Evolutionary conservation across 2,888 invertebrate species (phyloP), one percentile per base, ranked within the genome.

Genomic region (Phlogophora meticulosa): DNA sequence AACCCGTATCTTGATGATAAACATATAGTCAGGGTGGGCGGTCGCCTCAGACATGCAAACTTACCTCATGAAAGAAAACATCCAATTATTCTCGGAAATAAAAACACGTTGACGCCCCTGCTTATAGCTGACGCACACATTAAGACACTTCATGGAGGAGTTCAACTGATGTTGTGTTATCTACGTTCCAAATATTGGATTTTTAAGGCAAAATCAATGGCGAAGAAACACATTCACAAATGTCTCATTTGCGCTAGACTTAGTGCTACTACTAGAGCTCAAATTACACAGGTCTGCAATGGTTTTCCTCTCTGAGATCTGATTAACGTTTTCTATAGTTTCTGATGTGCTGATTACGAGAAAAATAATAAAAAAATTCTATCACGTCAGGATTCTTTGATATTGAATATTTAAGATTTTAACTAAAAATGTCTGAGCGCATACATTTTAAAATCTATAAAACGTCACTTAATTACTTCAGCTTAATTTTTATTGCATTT

Each of bases 31-130:
- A 38, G 53, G 53, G 51, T 36, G 51, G 34, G 53, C 38, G 24
- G 53, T 40, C 38, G 38, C 38, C 36, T 53, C 15, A 53, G 38
- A 38, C n/a, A 53, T n/a, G 34, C 38, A 38, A 53, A 38, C 38
- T 15, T 24, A 53, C 11, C 38, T n/a, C 24, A 24, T 38, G 11
- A 20, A 9, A 51, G 32, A 13, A 49, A 49, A n/a, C n/a, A 49
- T 49, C 32, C 32, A 32, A 32, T 49, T 4, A 32, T 49, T 32
- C 32, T 49, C 7, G 49, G 49, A 32, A 32, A 49, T 49, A 34
- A 20, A 51, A 51, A 51, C 20, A 7, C 34, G 2, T 20, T 51
- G 15, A 36, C 13, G 20, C 51, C 34, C 4, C 34, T 52, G 20
- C 15, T 36, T 7, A 34, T 51, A 17, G 17, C 17, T 13, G 51